phyloP scores from a whole-genome alignment of 2,113 vertebrate species.

The Campylorhamphus procurvoides region DNA sequence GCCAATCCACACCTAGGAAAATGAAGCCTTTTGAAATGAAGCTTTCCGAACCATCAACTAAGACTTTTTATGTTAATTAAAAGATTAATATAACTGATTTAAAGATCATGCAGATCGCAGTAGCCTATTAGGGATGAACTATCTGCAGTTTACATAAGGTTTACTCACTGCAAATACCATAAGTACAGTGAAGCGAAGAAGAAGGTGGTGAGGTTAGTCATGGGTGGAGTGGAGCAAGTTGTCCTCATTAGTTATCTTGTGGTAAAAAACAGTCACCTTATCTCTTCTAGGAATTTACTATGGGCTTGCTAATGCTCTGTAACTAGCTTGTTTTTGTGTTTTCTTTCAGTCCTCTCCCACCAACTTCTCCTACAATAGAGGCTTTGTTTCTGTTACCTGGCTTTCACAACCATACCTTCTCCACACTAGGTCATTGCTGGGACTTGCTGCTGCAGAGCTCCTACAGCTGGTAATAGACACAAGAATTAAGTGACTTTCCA shows the following conservation, averaged over 20 bases:
- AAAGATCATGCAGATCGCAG: not conserved
- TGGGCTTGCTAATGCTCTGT: not conserved
- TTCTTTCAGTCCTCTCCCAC: not conserved
- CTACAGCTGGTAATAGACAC: not conserved
- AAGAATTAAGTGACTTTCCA: not conserved
- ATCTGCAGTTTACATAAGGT: conserved; percentile 24
- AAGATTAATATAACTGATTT: conserved; percentile 54
- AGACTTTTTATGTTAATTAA: conserved; percentile 23
- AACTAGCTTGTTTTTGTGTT: not conserved
- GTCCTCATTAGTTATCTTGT: not conserved
- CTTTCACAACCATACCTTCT: not conserved
- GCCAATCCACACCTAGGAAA: not conserved
- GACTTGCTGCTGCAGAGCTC: not conserved
- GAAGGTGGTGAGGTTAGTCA: conserved; percentile 2
- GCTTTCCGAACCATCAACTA: conserved; percentile 27
- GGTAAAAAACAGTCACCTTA: conserved; percentile 19
- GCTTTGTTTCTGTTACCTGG: not conserved
- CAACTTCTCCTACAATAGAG: not conserved
- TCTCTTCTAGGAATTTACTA: conserved; percentile 5
- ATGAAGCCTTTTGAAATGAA: conserved; percentile 37
- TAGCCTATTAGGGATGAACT: not conserved
- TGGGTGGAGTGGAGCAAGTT: not conserved
- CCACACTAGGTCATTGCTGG: not conserved
- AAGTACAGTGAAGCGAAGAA: not conserved
- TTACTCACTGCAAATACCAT: conserved; percentile 19